Base-by-base conservation (phyloP, 2,797 vertebrate species). In the Sternotherus odoratus region DNA sequence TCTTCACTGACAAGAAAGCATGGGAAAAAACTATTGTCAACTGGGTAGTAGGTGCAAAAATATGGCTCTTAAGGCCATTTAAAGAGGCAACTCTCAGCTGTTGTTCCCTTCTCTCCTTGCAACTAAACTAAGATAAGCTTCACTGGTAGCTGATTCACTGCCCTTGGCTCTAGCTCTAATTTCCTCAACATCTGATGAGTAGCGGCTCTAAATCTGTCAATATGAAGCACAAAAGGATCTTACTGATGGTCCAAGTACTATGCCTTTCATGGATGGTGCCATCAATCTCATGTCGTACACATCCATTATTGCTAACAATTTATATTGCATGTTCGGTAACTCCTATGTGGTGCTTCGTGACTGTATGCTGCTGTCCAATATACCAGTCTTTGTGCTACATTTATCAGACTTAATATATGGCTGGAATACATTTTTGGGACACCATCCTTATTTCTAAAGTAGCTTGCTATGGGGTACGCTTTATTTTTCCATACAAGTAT, bases 121-220 rank as follows among this genome's bases (percentile, higher is more conserved):
- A 85, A 48, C 10, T 1, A 46, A 85, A 48, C 6, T 1, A 46
- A 83, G 77, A 89, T 89, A 91, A 94, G 86, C 95, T 54, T 72
- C 57, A 85, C 74, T 74, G 83, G 48, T 84, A 89, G n/a, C 92
- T 66, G 80, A 33, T 80, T 89, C 74, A 82, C 24, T 96, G 85
- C 90, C 87, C 81, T 63, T 82, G 88, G 93, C 57, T 88, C 72
- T 82, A 63, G 3, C 80, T 80, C 15, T 78, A 33, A 80, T 95
- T 89, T 36, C 77, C 82, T 88, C 94, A 85, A 50, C 88, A 95
- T 89, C 89, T 91, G 90, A 90, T 63, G 82, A 96, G 90, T 77
- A 87, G 77, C 60, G 86, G 66, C 91, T 96, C 84, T 86, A 79
- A 91, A 79, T 95, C 93, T 94, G 81, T 91, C 87, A n/a, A 78